phyloP scores from a whole-genome alignment of 2,797 vertebrate species.

The Falco columbarius region DNA sequence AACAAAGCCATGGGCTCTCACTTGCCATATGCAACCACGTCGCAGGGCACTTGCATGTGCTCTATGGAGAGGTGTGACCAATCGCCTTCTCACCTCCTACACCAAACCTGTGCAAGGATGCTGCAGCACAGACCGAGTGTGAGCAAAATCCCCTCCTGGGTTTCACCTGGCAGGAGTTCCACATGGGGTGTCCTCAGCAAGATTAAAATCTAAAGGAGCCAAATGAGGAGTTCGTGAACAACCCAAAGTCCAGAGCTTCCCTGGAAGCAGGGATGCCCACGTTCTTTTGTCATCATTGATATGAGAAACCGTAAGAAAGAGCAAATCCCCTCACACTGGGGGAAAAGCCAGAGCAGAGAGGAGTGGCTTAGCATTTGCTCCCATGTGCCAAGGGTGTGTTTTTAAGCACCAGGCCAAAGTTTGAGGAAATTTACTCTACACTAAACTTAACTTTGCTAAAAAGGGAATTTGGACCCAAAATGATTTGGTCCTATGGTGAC shows the following conservation, averaged over 20 bases:
- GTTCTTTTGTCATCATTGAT: not conserved
- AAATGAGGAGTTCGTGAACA: not conserved
- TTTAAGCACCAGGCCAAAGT: constrained; percentile 37
- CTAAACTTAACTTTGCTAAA: constrained; percentile 4
- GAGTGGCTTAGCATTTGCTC: not conserved
- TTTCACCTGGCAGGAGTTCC: not conserved
- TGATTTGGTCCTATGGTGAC: constrained; percentile 13
- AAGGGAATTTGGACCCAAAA: constrained; percentile 23
- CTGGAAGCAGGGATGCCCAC: not conserved
- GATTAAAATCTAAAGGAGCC: not conserved
- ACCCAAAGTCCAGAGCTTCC: not conserved
- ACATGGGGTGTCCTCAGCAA: not conserved
- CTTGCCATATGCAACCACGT: not conserved
- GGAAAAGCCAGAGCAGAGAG: not conserved
- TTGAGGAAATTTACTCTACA: constrained; percentile 5
- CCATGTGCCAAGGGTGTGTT: constrained; percentile 29
- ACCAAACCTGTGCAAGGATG: not conserved
- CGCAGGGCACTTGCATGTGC: not conserved
- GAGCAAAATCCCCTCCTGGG: not conserved
- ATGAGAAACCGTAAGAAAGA: not conserved
- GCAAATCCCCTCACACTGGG: not conserved
- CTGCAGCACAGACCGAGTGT: not conserved
- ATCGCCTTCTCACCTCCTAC: not conserved
- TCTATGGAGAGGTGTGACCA: not conserved
- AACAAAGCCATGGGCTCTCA: not conserved